Evolutionary conservation across 2,888 invertebrate genomes (phyloP).

Genomic region (Yponomeuta plumbellus): DNA sequence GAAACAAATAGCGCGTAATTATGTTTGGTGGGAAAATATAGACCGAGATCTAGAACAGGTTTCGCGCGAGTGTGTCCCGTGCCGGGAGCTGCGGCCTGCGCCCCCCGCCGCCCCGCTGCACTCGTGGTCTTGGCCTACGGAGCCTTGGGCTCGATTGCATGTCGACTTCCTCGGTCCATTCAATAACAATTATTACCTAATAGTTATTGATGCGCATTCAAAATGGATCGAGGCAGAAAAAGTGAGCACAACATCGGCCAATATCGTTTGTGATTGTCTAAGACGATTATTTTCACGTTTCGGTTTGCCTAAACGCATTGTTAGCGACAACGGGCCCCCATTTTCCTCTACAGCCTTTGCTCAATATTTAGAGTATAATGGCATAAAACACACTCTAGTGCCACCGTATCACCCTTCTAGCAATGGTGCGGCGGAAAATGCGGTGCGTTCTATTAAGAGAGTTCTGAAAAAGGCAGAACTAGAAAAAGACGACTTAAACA

Average conservation of each 20-base stretch:
- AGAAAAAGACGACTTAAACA: constrained; percentile 4
- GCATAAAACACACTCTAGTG: constrained; percentile 15
- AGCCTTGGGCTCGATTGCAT: constrained; percentile 14
- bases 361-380: constrained; percentile 20
- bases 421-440: constrained; percentile 19
- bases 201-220: constrained; percentile 27
- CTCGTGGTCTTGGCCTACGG: constrained; percentile 11
- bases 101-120: constrained; percentile 15
- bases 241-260: constrained; percentile 20
- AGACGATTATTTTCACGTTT: constrained; percentile 21
- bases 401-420: constrained; percentile 17
- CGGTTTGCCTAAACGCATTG: constrained; percentile 23
- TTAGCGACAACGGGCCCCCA: constrained; percentile 27
- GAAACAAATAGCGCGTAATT: constrained; percentile 26
- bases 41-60: constrained; percentile 26
- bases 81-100: constrained; percentile 15
- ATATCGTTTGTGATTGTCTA: constrained; percentile 15
- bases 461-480: constrained; percentile 18
- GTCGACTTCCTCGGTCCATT: constrained; percentile 23
- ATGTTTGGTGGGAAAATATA: constrained; percentile 28
- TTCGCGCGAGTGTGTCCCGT: constrained; percentile 25
- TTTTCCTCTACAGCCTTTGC: constrained; percentile 21
- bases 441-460: constrained; percentile 15
- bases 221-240: constrained; percentile 29
- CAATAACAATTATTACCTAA: constrained; percentile 24